These are phyloP conservation scores for Sturnus vulgaris DNA, from an alignment of 2,113 vertebrate species.

Conservation along the genomic window DNA sequence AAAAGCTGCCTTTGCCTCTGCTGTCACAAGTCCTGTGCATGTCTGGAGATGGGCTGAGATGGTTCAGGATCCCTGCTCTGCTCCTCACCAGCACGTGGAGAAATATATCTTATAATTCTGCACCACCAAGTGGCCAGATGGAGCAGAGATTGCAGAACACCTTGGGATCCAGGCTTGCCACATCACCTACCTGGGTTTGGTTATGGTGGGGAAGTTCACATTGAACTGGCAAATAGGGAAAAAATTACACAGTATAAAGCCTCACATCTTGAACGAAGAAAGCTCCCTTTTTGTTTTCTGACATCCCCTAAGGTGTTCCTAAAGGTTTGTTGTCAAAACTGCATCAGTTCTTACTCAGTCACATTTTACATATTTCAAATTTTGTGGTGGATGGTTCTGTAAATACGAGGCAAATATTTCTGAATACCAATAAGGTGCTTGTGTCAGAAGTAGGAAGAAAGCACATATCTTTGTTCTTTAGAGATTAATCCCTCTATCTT, in stretches of 20 bases:
- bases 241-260: neutral
- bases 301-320: neutral
- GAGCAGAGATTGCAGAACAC: slow-evolving; percentile 54
- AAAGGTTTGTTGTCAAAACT: neutral
- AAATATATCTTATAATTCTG: slow-evolving; percentile 75
- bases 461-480: neutral
- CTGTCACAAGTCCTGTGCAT: neutral
- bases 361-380: neutral
- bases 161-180: neutral
- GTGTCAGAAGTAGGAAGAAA: neutral
- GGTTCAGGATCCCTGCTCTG: neutral
- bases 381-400: neutral
- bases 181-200: neutral
- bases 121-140: slow-evolving; percentile 78
- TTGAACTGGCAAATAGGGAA: neutral
- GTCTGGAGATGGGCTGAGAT: neutral
- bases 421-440: neutral
- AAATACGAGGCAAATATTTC: neutral
- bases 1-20: neutral
- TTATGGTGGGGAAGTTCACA: neutral
- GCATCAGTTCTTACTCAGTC: neutral
- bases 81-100: neutral
- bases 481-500: neutral
- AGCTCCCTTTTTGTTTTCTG: neutral
- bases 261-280: neutral